Base-by-base conservation (phyloP, 2,888 invertebrate species). In the Coenonympha glycerion region DNA sequence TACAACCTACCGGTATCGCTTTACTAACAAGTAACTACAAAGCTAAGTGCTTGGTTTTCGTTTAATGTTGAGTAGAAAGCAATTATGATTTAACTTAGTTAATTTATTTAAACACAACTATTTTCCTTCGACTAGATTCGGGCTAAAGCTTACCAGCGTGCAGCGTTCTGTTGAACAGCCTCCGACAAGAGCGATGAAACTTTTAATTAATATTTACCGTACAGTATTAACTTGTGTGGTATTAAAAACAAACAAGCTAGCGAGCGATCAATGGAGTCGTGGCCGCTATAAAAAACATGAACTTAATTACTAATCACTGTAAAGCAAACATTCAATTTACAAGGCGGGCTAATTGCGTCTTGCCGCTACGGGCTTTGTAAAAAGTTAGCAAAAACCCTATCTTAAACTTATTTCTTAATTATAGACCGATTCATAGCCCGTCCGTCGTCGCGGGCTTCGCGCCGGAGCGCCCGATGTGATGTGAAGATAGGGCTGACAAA, bases 291-390 rank as follows among this genome's bases (percentile, higher is more conserved):
- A 84, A n/a, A 83, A 84, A 78, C 73, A 69, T 68, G 66, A 76
- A 77, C 75, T 83, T 85, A 85, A 86, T 86, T 85, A 81, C 86
- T 83, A 84, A 85, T 86, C 83, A 82, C 83, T 82, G 79, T 82
- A 84, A 84, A 85, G 85, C 85, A 86, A 87, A 87, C 85, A 87
- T 87, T 86, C 86, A 86, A 87, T 87, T 86, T 86, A 84, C 82
- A 78, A 83, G 85, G 79, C 83, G 75, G 84, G 80, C 81, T 87
- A 86, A 87, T 87, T 85, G 86, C 83, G 70, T 66, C 73, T 76
- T 73, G 73, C 71, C 72, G 76, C 73, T 77, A 78, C 74, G 77
- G 65, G 76, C 75, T 79, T 77, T 74, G 81, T 82, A 87, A 85
- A 85, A 84, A 84, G 73, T 75, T 73, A 73, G 76, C 79, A 87